Evolutionary conservation across 2,888 invertebrate genomes (phyloP).

Genomic region (Steromphala cineraria): DNA sequence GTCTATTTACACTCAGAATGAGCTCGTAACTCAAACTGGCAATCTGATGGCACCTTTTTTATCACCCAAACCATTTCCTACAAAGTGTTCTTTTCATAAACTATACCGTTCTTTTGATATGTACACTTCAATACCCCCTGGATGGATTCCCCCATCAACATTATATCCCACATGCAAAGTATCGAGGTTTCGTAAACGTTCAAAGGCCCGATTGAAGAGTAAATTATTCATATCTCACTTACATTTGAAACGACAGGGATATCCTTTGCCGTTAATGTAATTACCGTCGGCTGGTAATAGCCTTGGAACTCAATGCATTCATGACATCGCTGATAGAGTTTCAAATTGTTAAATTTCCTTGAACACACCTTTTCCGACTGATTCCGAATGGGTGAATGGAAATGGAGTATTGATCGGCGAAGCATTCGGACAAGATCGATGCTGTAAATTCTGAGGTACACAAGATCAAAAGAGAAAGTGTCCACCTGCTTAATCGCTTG

Average conservation of each 20-base stretch:
- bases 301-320: background rate
- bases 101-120: too few relatives aligned
- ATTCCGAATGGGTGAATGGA: background rate
- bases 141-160: too few relatives aligned
- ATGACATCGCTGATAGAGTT: background rate
- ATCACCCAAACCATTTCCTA: too few relatives aligned
- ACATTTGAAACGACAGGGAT: background rate
- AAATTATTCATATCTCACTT: background rate
- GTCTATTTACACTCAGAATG: too few relatives aligned
- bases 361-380: background rate
- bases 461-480: background rate
- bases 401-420: background rate
- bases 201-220: background rate
- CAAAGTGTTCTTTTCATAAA: too few relatives aligned
- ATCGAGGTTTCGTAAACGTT: too few relatives aligned
- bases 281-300: background rate
- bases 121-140: too few relatives aligned
- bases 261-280: background rate
- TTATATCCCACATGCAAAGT: too few relatives aligned
- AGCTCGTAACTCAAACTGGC: too few relatives aligned
- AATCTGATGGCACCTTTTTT: too few relatives aligned
- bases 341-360: constrained; percentile 15
- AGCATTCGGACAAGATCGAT: background rate
- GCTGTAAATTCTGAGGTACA: background rate
- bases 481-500: too few relatives aligned